phyloP scores from a whole-genome alignment of 2,113 vertebrate genomes.

The Chaetura pelagica region DNA sequence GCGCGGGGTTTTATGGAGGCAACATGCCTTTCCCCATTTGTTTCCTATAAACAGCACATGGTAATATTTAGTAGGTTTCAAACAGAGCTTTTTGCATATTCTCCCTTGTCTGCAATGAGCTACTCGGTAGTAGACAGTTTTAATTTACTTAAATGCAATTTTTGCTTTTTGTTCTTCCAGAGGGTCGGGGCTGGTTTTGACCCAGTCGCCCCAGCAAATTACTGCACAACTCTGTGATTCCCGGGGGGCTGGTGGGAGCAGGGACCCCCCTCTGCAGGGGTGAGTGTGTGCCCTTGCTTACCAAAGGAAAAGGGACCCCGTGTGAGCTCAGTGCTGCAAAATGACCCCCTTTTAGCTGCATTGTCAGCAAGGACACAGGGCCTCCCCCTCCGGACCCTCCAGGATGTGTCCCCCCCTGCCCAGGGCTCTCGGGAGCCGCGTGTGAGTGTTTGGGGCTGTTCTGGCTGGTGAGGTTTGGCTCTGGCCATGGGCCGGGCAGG shows the following conservation, averaged over 20 bases:
- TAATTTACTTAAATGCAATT: constrained; percentile 72
- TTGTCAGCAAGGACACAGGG: neutral
- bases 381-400: too few relatives aligned
- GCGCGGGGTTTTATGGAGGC: constrained; percentile 76
- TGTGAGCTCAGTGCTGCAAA: fast-evolving
- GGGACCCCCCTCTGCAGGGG: neutral
- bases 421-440: neutral
- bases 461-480: neutral
- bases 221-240: neutral
- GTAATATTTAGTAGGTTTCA: constrained; percentile 85
- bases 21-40: constrained; percentile 85
- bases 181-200: constrained; percentile 35
- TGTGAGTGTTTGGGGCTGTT: fast-evolving
- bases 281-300: fast-evolving
- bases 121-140: constrained; percentile 75
- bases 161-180: constrained; percentile 57
- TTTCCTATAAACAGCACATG: constrained; percentile 93
- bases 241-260: neutral
- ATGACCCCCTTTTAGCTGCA: neutral
- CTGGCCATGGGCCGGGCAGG: fast-evolving
- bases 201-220: constrained; percentile 12
- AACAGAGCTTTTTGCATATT: constrained; percentile 77
- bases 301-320: neutral
- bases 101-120: constrained; percentile 70
- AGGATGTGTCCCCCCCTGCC: neutral